phyloP scores from a whole-genome alignment of 1,140 invertebrate genomes.

The Trachymyrmex cornetzi region DNA sequence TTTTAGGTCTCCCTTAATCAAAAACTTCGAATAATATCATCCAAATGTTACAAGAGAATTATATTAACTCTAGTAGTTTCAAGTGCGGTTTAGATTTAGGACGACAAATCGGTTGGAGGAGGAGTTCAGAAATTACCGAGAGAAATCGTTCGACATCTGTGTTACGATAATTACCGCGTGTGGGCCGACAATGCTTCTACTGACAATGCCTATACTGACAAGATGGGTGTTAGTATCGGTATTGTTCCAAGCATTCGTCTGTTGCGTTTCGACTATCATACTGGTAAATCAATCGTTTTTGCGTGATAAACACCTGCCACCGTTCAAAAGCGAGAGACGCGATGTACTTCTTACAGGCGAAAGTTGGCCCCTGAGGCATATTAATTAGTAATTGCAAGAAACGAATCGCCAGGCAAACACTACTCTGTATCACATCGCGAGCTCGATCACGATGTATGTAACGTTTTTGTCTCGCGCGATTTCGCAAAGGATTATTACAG shows the following conservation, averaged over 20 bases:
- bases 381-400: slow-evolving; percentile 72
- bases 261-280: slow-evolving; percentile 60
- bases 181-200: slow-evolving; percentile 35
- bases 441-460: neutral
- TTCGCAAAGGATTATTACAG: slow-evolving; percentile 52
- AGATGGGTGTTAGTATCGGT: slow-evolving; percentile 39
- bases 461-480: slow-evolving; percentile 32
- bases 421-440: slow-evolving; percentile 53
- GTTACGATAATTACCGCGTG: slow-evolving; percentile 80
- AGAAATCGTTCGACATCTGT: slow-evolving; percentile 64
- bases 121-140: slow-evolving; percentile 48
- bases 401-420: slow-evolving; percentile 65
- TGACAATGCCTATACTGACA: neutral
- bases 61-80: neutral
- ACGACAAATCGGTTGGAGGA: slow-evolving; percentile 17
- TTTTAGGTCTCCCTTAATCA: no score
- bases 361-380: slow-evolving; percentile 71
- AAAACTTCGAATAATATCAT: no score
- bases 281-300: slow-evolving; percentile 67
- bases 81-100: slow-evolving; percentile 1
- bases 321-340: neutral
- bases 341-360: slow-evolving; percentile 57
- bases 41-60: neutral
- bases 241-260: slow-evolving; percentile 69
- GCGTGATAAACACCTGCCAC: slow-evolving; percentile 69